Conservation (phyloP, 1,140 invertebrate species). For the Drosophila serrata region DNA sequence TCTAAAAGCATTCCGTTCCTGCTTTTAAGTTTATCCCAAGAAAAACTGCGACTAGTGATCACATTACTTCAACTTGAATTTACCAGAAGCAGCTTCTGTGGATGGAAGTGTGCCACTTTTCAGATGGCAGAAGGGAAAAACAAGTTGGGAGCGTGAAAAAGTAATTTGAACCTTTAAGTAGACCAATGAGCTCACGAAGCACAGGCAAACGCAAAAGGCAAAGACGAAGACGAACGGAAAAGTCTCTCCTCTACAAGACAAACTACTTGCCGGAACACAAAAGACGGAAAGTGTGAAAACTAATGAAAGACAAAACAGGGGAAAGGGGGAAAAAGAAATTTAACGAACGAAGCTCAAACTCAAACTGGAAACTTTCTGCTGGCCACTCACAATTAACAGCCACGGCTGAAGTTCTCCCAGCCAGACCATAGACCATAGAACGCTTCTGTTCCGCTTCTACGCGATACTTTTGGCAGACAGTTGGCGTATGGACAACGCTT, state of each 20-base stretch:
- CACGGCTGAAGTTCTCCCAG: constrained; percentile 28
- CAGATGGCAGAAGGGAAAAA: constrained; percentile 12
- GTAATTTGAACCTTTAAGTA: constrained; percentile 80
- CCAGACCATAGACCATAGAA: constrained; percentile 26
- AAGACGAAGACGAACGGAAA: neutral
- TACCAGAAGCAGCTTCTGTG: constrained; percentile 1
- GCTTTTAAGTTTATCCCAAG: constrained; percentile 25
- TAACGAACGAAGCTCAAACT: constrained; percentile 44
- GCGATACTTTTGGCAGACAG: constrained; percentile 51
- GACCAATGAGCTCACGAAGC: constrained; percentile 57
- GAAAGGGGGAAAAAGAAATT: constrained; percentile 46
- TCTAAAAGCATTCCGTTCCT: constrained; percentile 35
- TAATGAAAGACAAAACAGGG: constrained; percentile 61
- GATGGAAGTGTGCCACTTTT: constrained; percentile 46
- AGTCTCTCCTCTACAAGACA: constrained; percentile 41
- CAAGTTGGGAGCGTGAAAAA: constrained; percentile 68
- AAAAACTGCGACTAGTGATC: constrained; percentile 48
- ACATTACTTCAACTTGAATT: constrained; percentile 45
- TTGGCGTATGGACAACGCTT: constrained; percentile 63
- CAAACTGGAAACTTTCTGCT: constrained; percentile 62
- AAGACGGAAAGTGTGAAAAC: constrained; percentile 73
- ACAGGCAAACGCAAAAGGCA: constrained; percentile 20
- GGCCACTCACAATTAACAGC: constrained; percentile 68
- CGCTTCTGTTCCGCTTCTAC: constrained; percentile 35
- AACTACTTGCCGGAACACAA: constrained; percentile 60